Evolutionary conservation across 2,113 vertebrate genomes (phyloP), one percentile per base, ranked within the genome.

Genomic region (Sinocyclocheilus grahami): DNA sequence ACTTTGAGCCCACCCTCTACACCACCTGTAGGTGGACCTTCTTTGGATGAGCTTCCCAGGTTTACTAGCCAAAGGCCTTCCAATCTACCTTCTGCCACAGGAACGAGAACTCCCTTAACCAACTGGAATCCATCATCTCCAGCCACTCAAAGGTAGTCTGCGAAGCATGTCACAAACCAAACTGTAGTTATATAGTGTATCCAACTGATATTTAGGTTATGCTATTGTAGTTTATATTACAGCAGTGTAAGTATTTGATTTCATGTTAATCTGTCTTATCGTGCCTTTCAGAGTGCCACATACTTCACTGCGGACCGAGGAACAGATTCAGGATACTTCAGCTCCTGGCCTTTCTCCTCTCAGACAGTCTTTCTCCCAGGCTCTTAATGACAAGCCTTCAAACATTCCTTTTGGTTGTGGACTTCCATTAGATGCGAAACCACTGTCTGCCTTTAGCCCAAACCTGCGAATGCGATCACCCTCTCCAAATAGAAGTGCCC

Each of bases 1-100:
- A 42, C 20, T 10, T 67, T 27, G 16, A 83, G 46, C 39, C 42
- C 87, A 0, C 11, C 79, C 0, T 65, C 42, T 1, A 1, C 79
- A 3, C 20, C 62, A 10, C 27, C 89, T 30, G 75, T 85, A 5
- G 82, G 65, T 2, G 71, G 11, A 22, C 80, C 71, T 76, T 11
- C 76, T 20, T 37, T 30, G 4, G 90, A 94, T 30, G 2, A 67
- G n/a, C 88, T 93, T 0, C 92, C 90, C 74, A 92, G 83, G 1
- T 93, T 92, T 89, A 92, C 88, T 51, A 51, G 48, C 48, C 48
- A 51, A 51, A 51, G 48, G 0, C 48, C 48, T 51, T 12, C 48
- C 48, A 51, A 51, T 51, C 48, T 51, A 4, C 48, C 48, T 4
- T 51, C 13, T 14, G 13, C 48, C 48, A 51, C 48, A 51, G 48